Base-by-base conservation (phyloP, 2,113 vertebrate species). In the Pungitius pungitius region DNA sequence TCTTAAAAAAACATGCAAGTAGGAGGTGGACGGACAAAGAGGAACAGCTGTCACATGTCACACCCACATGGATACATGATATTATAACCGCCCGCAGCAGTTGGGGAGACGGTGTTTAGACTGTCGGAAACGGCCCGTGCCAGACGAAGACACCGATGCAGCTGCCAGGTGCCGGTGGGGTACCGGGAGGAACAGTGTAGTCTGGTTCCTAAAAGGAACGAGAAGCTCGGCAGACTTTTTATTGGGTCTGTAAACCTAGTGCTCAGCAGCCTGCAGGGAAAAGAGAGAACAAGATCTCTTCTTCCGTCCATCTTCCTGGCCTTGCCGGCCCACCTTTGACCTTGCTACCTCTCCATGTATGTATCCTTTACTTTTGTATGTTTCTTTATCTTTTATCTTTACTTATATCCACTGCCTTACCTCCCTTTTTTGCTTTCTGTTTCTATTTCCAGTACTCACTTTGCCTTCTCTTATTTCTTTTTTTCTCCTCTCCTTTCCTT, bases 141-240 rank as follows among this genome's bases (percentile, higher is more conserved):
- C 15, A 4, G 11, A 8, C n/a, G 5, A 22, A 2, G 54, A 72
- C 49, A 17, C 13, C 2, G 10, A 66, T 67, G 17, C 51, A 57
- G 60, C 12, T 67, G 63, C 58, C 59, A n/a, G 33, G 70, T 76
- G 70, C 52, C 22, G 62, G 66, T 39, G 35, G 2, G 1, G 15
- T 22, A 6, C 4, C 39, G 37, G 54, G 49, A 62, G 27, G 57
- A 27, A 27, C 9, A 69, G 75, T 78, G 77, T 56, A 71, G 82
- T 79, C 55, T 61, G 0, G 49, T 54, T 52, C 40, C 61, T 78
- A 63, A 18, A 22, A 39, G 13, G 39, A 82, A 79, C 71, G 74
- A 68, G 76, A 64, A 49, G 69, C 74, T 73, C 67, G 63, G 80
- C 57, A 56, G 63, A 43, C 33, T 63, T 82, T 82, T 88, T 75